These are phyloP conservation scores for Forpus xanthops DNA, from an alignment of 2,797 vertebrate genomes.

Conservation along the genomic window DNA sequence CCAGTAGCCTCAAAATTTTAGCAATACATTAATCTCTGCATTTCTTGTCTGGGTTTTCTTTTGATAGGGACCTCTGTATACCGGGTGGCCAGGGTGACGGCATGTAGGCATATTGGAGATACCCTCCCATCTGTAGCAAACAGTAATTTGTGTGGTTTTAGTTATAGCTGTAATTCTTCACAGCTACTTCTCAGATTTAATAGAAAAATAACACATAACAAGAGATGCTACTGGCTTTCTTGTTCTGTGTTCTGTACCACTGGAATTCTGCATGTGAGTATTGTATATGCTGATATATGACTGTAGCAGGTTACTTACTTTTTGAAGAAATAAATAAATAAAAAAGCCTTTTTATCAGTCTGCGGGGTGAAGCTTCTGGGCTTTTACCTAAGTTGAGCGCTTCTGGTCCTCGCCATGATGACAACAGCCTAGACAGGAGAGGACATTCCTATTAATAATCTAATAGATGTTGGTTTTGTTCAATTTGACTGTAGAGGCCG, in stretches of 20 bases:
- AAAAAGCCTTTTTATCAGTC: not conserved
- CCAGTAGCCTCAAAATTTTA: not conserved
- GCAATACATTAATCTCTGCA: not conserved
- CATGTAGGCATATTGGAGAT: constrained; percentile 28
- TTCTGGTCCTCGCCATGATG: constrained; percentile 30
- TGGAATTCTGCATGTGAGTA: not conserved
- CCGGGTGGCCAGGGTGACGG: constrained; percentile 15
- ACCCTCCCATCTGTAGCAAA: constrained; percentile 53
- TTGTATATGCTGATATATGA: not conserved
- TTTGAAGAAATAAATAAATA: not conserved
- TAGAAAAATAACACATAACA: constrained; percentile 7
- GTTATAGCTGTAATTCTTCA: constrained; percentile 12
- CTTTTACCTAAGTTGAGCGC: not conserved
- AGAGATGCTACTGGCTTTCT: constrained; percentile 31
- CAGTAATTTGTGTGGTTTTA: constrained; percentile 38
- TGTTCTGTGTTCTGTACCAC: not conserved
- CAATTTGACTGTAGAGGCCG: constrained; percentile 57
- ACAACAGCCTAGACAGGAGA: constrained; percentile 60
- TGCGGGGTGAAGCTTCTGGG: not conserved
- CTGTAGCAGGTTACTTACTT: not conserved
- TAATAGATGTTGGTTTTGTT: constrained; percentile 71
- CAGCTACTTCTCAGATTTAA: constrained; percentile 35
- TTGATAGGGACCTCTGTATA: constrained; percentile 20
- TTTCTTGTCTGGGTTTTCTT: constrained; percentile 49
- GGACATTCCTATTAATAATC: constrained; percentile 71